Evolutionary conservation across 2,113 vertebrate species (phyloP), one percentile per base, ranked within the genome.

Genomic region (Morphnarchus princeps): DNA sequence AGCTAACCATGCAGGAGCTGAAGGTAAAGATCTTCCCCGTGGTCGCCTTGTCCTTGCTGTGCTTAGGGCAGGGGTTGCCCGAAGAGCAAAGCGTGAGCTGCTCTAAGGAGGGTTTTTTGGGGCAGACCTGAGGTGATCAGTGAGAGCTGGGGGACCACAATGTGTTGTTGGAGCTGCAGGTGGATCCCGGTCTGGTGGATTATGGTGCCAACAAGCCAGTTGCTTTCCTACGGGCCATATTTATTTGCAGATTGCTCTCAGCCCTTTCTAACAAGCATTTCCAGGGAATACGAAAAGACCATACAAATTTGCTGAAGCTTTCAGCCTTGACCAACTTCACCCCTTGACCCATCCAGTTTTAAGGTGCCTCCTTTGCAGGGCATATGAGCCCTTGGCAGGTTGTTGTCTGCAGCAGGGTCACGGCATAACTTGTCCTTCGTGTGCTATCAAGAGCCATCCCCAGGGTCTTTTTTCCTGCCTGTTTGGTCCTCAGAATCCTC

Each of bases 1-100:
- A 99, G 97, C 98, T 99, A 89, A 99, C 98, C 90, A 99, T 99
- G 99, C 99, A 99, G 97, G 99, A 99, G 87, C 98, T 99, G 69
- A 99, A 99, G 99, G 99, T 99, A 96, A 57, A 54, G 25, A 6
- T 11, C 54, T 50, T 25, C 45, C 54, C 22, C 1, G 1, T 6
- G 25, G 13, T 10, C 9, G 0, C 38, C 28, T 22, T 5, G 15
- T 3, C 29, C 8, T 42, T 6, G 20, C 13, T 40, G 52, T n/a
- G 36, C 47, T 63, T 10, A 7, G 50, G 36, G 26, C 62, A 26
- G 21, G n/a, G 38, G 24, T 1, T 87, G 20, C 49, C 42, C 0
- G 0, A 4, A 42, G 20, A 81, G 17, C 25, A 62, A 86, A 77
- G 50, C 0, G 0, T 62, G 65, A 88, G 62, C 24, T 76, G 62